Percentiles rank a stretch among this genome's conserved stretches.
phyloP scores from a whole-genome alignment of 2,113 vertebrate species.

The Perca fluviatilis region DNA sequence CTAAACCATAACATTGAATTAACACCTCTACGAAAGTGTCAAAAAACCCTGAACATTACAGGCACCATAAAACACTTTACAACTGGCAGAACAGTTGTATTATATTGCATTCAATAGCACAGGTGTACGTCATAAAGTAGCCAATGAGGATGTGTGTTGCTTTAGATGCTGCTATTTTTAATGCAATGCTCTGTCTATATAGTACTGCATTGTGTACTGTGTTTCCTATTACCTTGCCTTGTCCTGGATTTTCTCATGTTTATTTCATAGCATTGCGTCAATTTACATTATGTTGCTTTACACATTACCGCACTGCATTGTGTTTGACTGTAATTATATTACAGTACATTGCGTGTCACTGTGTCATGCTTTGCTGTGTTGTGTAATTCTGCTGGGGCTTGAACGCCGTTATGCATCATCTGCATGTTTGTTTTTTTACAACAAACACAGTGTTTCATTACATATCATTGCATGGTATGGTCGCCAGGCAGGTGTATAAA shows the following conservation, averaged over 20 bases:
- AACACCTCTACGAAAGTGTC: background rate
- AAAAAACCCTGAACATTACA: background rate
- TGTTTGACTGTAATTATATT: conserved; percentile 35
- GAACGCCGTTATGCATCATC: background rate
- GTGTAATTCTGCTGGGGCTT: background rate
- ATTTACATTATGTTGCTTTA: conserved; percentile 2
- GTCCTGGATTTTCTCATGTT: background rate
- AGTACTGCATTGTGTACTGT: background rate
- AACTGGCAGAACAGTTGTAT: background rate
- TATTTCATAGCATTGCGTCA: conserved; percentile 39
- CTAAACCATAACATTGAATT: background rate
- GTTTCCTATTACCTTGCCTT: background rate
- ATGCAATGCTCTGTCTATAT: background rate
- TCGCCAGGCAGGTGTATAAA: conserved; percentile 68
- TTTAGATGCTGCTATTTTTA: background rate
- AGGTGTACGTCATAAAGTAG: background rate
- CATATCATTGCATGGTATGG: conserved; percentile 49
- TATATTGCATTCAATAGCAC: background rate
- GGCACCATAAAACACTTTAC: background rate
- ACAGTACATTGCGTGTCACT: conserved; percentile 42
- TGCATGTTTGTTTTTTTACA: background rate
- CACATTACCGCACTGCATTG: background rate
- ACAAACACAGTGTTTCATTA: background rate
- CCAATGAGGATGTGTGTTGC: background rate
- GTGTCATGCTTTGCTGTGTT: background rate